Conservation (phyloP, 2,113 vertebrate species). For the Poeciliopsis occidentalis region DNA sequence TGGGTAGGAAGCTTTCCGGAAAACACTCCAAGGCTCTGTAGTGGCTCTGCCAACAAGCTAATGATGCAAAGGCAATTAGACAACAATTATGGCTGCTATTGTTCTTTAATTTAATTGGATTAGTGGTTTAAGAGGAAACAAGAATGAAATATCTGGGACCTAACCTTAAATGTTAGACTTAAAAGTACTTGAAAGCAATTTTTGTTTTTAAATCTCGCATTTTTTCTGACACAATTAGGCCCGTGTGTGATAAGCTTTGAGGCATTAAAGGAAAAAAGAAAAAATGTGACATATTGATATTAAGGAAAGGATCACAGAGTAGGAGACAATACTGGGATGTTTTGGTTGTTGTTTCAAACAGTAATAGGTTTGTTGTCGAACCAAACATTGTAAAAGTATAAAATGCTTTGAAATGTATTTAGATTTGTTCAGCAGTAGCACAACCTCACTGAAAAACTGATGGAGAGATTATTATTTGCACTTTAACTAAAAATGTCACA, state of each 20-base stretch:
- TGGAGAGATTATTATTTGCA: no score
- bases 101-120: constrained; percentile 60
- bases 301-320: constrained; percentile 25
- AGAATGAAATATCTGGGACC: constrained; percentile 40
- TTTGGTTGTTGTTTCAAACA: neutral
- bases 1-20: constrained; percentile 62
- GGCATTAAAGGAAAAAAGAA: constrained; percentile 18
- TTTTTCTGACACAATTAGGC: constrained; percentile 58
- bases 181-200: constrained; percentile 29
- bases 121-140: constrained; percentile 26
- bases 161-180: constrained; percentile 43
- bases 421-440: no score
- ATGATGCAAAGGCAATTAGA: constrained; percentile 60
- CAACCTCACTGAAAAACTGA: no score
- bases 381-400: no score
- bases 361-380: no score
- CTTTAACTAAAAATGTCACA: no score
- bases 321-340: neutral
- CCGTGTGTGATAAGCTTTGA: constrained; percentile 37
- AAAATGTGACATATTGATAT: neutral
- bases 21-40: constrained; percentile 59
- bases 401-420: no score
- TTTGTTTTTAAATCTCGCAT: constrained; percentile 51
- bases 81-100: constrained; percentile 47
- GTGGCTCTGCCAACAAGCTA: constrained; percentile 57